Percentiles rank a stretch among this genome's conserved stretches.
phyloP scores from a whole-genome alignment of 2,888 invertebrate genomes.

The Melanostoma mellinum region DNA sequence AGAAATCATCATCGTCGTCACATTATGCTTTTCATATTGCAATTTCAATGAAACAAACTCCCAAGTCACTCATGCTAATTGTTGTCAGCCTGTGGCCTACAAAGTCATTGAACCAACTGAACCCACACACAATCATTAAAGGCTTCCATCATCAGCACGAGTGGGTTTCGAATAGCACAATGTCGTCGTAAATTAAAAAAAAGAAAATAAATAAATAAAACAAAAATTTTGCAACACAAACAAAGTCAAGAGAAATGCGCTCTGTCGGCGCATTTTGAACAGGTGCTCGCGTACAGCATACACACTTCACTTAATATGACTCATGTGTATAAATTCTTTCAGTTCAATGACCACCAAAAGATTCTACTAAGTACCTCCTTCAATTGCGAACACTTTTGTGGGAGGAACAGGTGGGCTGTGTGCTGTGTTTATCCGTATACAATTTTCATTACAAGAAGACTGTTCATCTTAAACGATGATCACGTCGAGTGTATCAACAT shows the following conservation, averaged over 20 bases:
- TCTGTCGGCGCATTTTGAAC: conserved; percentile 48
- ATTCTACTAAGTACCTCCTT: conserved; percentile 25
- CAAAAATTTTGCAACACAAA: conserved; percentile 26
- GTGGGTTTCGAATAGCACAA: conserved; percentile 67
- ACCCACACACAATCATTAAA: conserved; percentile 62
- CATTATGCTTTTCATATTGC: conserved; percentile 40
- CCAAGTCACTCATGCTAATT: conserved; percentile 54
- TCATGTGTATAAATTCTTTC: conserved; percentile 16
- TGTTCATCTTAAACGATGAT: conserved; percentile 40
- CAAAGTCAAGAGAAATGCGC: conserved; percentile 29
- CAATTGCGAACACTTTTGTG: conserved; percentile 44
- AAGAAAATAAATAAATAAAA: conserved; percentile 4
- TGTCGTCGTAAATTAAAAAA: conserved; percentile 49
- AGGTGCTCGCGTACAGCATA: conserved; percentile 39
- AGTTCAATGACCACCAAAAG: conserved; percentile 57
- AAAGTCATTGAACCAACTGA: conserved; percentile 63
- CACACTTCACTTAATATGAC: conserved; percentile 22
- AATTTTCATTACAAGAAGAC: conserved; percentile 16
- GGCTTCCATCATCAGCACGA: conserved; percentile 56
- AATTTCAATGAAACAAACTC: conserved; percentile 37
- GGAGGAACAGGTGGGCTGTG: conserved; percentile 56
- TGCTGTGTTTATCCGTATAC: neutral
- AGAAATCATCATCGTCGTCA: conserved; percentile 56
- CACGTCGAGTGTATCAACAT: conserved; percentile 39
- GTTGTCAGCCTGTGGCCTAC: conserved; percentile 65